A percentile compares a stretch with the other conserved stretches of the same genome.
phyloP scores from a whole-genome alignment of 1,140 invertebrate species.

The Reticulitermes speratus region DNA sequence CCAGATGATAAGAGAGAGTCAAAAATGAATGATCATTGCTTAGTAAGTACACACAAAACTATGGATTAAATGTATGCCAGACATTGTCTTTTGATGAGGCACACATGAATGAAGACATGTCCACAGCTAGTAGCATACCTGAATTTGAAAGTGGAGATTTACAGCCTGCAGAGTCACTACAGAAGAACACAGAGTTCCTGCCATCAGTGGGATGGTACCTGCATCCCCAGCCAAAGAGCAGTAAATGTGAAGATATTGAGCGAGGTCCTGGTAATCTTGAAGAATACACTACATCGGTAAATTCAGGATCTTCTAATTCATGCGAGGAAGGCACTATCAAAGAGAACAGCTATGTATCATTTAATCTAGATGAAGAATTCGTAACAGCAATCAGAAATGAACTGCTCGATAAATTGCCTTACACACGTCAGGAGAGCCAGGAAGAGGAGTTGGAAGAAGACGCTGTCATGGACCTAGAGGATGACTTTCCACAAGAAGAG shows the following conservation, averaged over 20 bases:
- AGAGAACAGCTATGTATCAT: slow-evolving; percentile 55
- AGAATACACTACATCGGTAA: neutral
- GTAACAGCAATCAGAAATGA: slow-evolving; percentile 69
- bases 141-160: neutral
- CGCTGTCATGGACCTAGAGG: slow-evolving; percentile 43
- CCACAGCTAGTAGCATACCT: too few relatives aligned
- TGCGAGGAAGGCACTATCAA: slow-evolving; percentile 32
- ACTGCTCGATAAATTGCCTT: slow-evolving; percentile 65
- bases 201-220: slow-evolving; percentile 49
- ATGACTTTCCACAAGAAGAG: slow-evolving; percentile 41
- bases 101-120: too few relatives aligned
- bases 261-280: neutral
- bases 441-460: slow-evolving; percentile 43
- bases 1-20: too few relatives aligned
- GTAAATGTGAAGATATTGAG: neutral
- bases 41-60: too few relatives aligned
- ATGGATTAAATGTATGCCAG: too few relatives aligned
- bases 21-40: too few relatives aligned
- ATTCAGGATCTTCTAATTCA: slow-evolving; percentile 15
- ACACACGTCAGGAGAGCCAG: slow-evolving; percentile 50
- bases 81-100: too few relatives aligned
- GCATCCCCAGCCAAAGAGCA: slow-evolving; percentile 42
- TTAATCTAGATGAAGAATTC: slow-evolving; percentile 66
- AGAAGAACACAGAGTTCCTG: neutral
- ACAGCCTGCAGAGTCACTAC: too few relatives aligned